Evolutionary conservation across 2,113 vertebrate species (phyloP).

Genomic region (Zosterops pallidus): DNA sequence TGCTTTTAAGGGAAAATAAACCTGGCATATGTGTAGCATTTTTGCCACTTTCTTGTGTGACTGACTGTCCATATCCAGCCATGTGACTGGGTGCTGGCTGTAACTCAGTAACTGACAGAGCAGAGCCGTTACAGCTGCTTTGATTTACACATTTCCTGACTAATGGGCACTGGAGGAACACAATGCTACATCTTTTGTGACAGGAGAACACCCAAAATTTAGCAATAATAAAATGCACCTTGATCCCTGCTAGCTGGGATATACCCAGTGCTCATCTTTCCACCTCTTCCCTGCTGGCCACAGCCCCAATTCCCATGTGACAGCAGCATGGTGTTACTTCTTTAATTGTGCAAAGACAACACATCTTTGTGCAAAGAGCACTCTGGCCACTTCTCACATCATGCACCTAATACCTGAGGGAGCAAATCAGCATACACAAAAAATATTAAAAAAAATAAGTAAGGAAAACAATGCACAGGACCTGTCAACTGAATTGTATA

Average conservation of each 20-base stretch:
- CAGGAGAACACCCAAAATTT: not conserved
- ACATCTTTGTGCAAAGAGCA: not conserved
- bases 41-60: not conserved
- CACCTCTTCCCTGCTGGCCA: not conserved
- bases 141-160: not conserved
- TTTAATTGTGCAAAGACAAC: not conserved
- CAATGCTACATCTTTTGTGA: not conserved
- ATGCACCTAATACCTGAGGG: not conserved
- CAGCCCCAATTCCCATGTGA: rapidly evolving
- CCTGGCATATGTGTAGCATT: not conserved
- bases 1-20: not conserved
- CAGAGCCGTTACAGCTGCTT: not conserved
- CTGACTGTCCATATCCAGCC: not conserved
- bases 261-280: rapidly evolving
- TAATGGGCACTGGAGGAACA: not conserved
- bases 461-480: not conserved
- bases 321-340: not conserved
- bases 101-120: not conserved
- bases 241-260: not conserved
- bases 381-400: not conserved
- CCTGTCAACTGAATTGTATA: not conserved
- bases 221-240: not conserved
- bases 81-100: not conserved
- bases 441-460: not conserved
- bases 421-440: not conserved